Evolutionary conservation across 2,888 invertebrate genomes (phyloP), one percentile per base, ranked within the genome.

Genomic region (Eupithecia exiguata): DNA sequence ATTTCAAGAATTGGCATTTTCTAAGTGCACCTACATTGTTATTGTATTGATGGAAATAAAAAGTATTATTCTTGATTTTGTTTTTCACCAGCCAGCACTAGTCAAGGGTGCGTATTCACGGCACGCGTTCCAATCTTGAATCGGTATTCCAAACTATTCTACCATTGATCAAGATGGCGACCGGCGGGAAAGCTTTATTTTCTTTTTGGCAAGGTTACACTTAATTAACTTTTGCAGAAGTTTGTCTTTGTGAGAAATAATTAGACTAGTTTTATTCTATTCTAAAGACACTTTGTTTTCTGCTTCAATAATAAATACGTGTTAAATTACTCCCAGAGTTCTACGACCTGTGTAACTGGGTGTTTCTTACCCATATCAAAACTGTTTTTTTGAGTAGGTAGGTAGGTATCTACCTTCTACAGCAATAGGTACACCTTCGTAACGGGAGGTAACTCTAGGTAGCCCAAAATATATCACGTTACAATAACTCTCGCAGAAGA

Each of bases 111-210:
- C 87, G 91, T 90, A 93, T 92, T 92, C 93, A 35, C 74, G 84
- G 88, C 93, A 93, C 93, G 93, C 86, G 84, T 86, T 84, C 85
- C 89, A 91, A 91, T 91, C 91, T 88, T 89, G 90, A 90, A 89
- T 91, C 84, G 80, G 80, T 84, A 84, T 87, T 86, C 88, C 84
- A 83, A 83, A 81, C 83, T 74, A 74, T 74, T 69, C 68, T 74
- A 38, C 49, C 80, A 86, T 86, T 88, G 85, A 88, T 91, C 88
- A 89, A 89, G 81, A 89, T 89, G 89, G 88, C 84, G 84, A 82
- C 81, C 80, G 83, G 81, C 82, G 83, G 83, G 84, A 84, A 80
- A 78, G 75, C 79, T 76, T 62, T 63, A 25, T 63, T 65, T 65
- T 65, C 35, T 65, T 65, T 65, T 36, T 65, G 38, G 12, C n/a